A percentile compares a stretch with the other conserved stretches of the same genome.
phyloP scores from a whole-genome alignment of 2,113 vertebrate species.

The Stictonetta naevosa region DNA sequence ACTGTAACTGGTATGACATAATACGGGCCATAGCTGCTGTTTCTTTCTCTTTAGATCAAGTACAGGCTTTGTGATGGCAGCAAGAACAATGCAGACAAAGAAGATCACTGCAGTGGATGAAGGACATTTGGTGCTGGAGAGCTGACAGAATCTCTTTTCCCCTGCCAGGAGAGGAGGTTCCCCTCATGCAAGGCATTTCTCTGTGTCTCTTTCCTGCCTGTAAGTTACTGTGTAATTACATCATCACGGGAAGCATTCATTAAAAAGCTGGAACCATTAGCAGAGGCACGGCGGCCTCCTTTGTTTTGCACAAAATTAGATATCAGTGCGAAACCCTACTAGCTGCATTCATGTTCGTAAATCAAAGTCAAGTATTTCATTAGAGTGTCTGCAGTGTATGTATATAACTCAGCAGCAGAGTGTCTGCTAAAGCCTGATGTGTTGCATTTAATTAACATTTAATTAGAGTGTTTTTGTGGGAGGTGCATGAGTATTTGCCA shows the following conservation, averaged over 20 bases:
- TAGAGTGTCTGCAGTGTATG: constrained; percentile 55
- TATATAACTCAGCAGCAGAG: constrained; percentile 62
- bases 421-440: constrained; percentile 61
- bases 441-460: constrained; percentile 70
- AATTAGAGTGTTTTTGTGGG: constrained; percentile 57
- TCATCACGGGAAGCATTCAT: constrained; percentile 34
- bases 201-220: constrained; percentile 9
- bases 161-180: constrained; percentile 18
- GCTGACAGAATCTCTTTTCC: background rate
- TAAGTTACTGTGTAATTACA: constrained; percentile 39
- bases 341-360: constrained; percentile 43
- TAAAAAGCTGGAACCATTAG: constrained; percentile 51
- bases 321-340: background rate
- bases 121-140: background rate
- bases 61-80: background rate
- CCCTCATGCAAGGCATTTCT: background rate
- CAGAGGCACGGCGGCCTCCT: constrained; percentile 9
- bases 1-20: background rate
- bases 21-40: background rate
- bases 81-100: background rate
- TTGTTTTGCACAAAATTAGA: constrained; percentile 54
- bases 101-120: background rate
- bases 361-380: constrained; percentile 71
- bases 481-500: constrained; percentile 1
- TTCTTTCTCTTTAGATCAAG: constrained; percentile 33